Base-by-base conservation (phyloP, 2,113 vertebrate species). In the Accipiter cooperii region DNA sequence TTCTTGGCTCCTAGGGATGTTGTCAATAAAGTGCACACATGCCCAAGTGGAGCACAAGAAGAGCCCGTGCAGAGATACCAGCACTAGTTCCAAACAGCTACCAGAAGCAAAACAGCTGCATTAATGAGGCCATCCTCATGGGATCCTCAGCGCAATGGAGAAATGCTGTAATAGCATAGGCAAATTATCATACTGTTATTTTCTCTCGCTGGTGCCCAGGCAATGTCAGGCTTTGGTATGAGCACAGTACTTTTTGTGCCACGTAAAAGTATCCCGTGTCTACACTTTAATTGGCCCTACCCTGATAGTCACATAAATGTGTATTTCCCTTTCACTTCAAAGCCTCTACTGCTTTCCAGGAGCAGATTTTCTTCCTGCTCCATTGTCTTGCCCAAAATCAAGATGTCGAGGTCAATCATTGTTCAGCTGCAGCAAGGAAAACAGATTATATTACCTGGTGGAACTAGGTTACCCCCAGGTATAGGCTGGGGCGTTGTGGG, bases 401-500 rank as follows among this genome's bases (percentile, higher is more conserved):
- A 54, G 85, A 66, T 10, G 77, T 92, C 34, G 1, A 90, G 74
- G 68, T 69, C 85, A 96, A 96, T 94, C 93, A 65, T 52, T 61
- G 60, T 29, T 77, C 89, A 58, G 58, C 70, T 42, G 46, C 77
- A 81, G 87, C 84, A 91, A 93, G 83, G 54, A 89, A 94, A 94
- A 66, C 84, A 95, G 89, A 90, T 85, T 83, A n/a, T 81, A 55
- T 96, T 91, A 90, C 89, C 91, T 96, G 90, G 51, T 91, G n/a
- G 65, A 94, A 93, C 46, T 92, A 93, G 90, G 83, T 92, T 96
- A 88, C 49, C 81, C 51, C 93, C 93, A 93, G 84, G 89, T 91
- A 84, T 1, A 47, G 58, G 15, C 54, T 79, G 36, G 46, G 20
- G n/a, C 8, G 1, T 18, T 40, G 40, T 40, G 36, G 36, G 36